phyloP scores from a whole-genome alignment of 2,797 vertebrate genomes.

The Mormyrus proboscirostris region DNA sequence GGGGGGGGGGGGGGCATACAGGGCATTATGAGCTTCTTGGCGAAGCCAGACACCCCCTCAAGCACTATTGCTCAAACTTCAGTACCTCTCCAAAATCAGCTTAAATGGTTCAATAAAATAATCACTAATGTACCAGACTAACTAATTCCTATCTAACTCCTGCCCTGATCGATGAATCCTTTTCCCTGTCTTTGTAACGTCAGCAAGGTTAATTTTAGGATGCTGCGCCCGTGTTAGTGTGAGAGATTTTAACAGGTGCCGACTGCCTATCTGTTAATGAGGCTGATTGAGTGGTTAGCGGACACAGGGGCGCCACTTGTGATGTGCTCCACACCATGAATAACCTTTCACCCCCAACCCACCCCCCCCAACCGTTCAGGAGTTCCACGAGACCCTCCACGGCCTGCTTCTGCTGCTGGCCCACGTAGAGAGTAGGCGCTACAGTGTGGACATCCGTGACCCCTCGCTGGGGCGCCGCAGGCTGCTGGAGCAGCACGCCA shows the following conservation, averaged over 20 bases:
- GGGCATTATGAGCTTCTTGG: background rate
- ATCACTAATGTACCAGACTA: background rate
- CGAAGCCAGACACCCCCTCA: background rate
- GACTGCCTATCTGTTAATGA: background rate
- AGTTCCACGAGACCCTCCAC: conserved; percentile 76
- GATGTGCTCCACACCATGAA: background rate
- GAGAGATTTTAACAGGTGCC: background rate
- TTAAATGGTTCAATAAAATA: background rate
- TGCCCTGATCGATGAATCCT: background rate
- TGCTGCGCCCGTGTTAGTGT: background rate
- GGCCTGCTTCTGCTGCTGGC: conserved; percentile 75
- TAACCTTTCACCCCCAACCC: no score
- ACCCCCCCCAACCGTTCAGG: conserved; percentile 53
- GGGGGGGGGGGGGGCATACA: background rate
- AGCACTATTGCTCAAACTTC: background rate
- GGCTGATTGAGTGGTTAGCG: background rate
- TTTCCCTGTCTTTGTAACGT: background rate
- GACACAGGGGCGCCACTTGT: background rate
- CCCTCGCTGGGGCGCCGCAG: conserved; percentile 35
- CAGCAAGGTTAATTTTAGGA: background rate
- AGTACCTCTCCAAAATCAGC: background rate
- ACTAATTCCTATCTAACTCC: background rate
- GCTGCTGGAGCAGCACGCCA: conserved; percentile 53
- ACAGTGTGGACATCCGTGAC: conserved; percentile 45
- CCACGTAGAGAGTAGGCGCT: conserved; percentile 61